Evolutionary conservation across 2,797 vertebrate species (phyloP).

Genomic region (Eulemur albifrons): DNA sequence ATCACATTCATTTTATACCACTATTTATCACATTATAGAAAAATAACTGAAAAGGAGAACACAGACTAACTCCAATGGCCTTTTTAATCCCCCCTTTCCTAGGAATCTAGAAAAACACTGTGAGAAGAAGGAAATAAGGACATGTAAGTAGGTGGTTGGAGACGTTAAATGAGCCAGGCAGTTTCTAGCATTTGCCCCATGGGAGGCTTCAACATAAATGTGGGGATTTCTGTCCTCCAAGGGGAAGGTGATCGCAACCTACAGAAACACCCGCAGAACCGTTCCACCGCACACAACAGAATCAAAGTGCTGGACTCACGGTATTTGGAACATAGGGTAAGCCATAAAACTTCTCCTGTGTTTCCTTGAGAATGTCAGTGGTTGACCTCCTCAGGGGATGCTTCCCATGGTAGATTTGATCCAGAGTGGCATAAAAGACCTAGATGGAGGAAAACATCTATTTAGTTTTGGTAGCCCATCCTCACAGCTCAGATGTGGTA

Average conservation of each 20-base stretch:
- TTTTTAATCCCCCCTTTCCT: not conserved
- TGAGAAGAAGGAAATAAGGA: not conserved
- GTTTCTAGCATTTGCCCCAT: not conserved
- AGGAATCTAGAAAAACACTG: not conserved
- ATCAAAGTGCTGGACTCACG: slow-evolving; percentile 84
- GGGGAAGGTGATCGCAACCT: not conserved
- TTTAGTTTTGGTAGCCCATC: slow-evolving; percentile 63
- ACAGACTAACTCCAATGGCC: not conserved
- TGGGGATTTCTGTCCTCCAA: not conserved
- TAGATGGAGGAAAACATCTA: slow-evolving; percentile 76
- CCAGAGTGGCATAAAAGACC: slow-evolving; percentile 96
- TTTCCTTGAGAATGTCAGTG: slow-evolving; percentile 93
- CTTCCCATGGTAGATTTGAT: slow-evolving; percentile 95
- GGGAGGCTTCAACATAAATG: not conserved
- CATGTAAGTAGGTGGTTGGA: not conserved
- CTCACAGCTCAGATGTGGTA: not conserved
- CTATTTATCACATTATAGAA: not conserved
- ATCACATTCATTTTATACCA: not conserved
- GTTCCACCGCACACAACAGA: not conserved
- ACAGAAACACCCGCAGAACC: not conserved
- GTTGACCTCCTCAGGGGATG: slow-evolving; percentile 91
- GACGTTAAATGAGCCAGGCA: not conserved
- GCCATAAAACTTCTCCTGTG: slow-evolving; percentile 94
- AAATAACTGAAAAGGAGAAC: not conserved
- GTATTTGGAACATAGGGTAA: slow-evolving; percentile 94